Evolutionary conservation across 2,888 invertebrate species (phyloP).

Genomic region (Melanchra persicariae): DNA sequence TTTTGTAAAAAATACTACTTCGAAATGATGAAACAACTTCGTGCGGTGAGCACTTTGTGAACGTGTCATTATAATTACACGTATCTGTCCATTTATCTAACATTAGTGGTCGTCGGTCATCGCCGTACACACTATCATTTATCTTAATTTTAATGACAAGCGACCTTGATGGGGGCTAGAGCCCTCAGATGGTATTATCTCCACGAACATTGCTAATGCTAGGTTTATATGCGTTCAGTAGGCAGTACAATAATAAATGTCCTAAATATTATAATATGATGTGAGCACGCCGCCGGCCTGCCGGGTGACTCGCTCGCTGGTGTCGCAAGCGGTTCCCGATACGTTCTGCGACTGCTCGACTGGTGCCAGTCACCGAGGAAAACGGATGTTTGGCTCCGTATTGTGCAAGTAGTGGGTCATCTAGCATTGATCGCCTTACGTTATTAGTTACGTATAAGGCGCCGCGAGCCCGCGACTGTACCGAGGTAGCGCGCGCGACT

Average conservation of each 20-base stretch:
- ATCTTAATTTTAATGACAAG: constrained; percentile 16
- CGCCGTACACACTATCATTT: constrained; percentile 11
- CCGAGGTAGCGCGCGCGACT: neutral
- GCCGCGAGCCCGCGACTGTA: neutral
- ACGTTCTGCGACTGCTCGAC: neutral
- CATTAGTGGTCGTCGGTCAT: constrained; percentile 14
- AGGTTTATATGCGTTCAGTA: neutral
- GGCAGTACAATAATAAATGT: neutral
- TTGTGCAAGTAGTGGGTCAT: constrained; percentile 43
- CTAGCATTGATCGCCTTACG: constrained; percentile 10
- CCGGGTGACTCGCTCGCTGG: too few relatives aligned
- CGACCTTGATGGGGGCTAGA: constrained; percentile 6
- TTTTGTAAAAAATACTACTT: constrained; percentile 35
- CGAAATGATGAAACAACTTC: constrained; percentile 44
- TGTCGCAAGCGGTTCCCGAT: constrained; percentile 15
- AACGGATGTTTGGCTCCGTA: constrained; percentile 38
- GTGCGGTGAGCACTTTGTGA: constrained; percentile 17
- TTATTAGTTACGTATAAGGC: neutral
- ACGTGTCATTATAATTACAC: constrained; percentile 42
- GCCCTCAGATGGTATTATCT: neutral
- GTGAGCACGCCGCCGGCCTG: neutral
- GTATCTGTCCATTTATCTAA: constrained; percentile 40
- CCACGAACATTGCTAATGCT: neutral
- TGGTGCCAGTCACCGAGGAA: constrained; percentile 14
- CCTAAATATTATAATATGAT: too few relatives aligned